Conservation (phyloP, 1,140 invertebrate species). For the Zaprionus vittiger region DNA sequence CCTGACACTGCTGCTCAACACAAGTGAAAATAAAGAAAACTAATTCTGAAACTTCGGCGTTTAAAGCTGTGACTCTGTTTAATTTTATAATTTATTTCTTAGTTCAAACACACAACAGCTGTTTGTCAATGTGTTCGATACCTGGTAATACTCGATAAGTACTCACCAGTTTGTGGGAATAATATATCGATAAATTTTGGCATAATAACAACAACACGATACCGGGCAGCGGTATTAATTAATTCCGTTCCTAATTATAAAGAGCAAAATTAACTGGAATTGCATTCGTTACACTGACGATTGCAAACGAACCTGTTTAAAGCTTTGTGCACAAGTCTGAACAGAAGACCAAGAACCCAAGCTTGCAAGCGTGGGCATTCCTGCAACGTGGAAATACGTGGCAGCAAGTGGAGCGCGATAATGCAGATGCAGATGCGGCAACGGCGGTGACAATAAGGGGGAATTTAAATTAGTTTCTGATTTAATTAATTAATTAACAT, state of each 20-base stretch:
- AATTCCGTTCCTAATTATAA: neutral
- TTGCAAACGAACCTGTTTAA: slow-evolving; percentile 3
- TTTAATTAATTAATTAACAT: slow-evolving; percentile 7
- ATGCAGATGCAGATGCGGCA: slow-evolving; percentile 16
- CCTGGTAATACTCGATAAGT: neutral
- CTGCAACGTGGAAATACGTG: slow-evolving; percentile 38
- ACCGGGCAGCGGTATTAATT: neutral
- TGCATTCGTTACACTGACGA: neutral
- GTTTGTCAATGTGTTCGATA: neutral
- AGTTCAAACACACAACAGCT: neutral
- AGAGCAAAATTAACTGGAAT: neutral
- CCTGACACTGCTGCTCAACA: too few species aligned
- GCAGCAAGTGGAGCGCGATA: slow-evolving; percentile 29
- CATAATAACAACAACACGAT: neutral
- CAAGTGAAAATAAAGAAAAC: too few species aligned
- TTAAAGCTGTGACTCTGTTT: too few species aligned
- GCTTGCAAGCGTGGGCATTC: neutral
- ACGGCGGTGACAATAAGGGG: slow-evolving; percentile 1
- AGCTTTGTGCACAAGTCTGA: neutral
- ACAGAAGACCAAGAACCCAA: neutral
- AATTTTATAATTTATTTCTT: neutral
- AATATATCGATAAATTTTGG: neutral
- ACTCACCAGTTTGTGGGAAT: neutral
- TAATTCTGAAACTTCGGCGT: too few species aligned
- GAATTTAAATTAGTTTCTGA: slow-evolving; percentile 14